Conservation (phyloP, 2,113 vertebrate species). For the Amblyornis subalaris region DNA sequence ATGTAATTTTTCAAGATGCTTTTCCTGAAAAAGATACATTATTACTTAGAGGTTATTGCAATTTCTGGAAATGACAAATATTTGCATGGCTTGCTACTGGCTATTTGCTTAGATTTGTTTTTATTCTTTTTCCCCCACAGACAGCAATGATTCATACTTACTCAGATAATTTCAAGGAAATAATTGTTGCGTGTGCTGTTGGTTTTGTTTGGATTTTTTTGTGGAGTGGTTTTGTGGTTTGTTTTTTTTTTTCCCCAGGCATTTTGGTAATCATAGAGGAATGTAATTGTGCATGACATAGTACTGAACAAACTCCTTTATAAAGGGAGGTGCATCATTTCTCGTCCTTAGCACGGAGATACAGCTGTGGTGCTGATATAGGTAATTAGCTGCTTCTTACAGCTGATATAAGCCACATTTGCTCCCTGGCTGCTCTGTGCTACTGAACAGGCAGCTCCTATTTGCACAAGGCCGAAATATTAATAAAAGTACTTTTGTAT, state of each 20-base stretch:
- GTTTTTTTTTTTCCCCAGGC: accelerated
- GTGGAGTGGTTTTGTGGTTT: neutral
- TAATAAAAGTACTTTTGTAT: neutral
- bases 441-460: neutral
- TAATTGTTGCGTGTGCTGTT: neutral
- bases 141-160: neutral
- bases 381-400: neutral
- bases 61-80: neutral
- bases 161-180: neutral
- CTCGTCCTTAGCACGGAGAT: neutral
- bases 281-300: neutral
- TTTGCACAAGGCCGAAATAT: neutral
- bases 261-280: neutral
- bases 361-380: neutral
- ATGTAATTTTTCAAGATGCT: neutral
- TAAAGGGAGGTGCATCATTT: neutral
- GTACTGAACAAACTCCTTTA: neutral
- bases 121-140: neutral
- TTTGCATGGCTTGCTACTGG: neutral
- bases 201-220: neutral
- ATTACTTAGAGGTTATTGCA: neutral
- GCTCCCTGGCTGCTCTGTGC: neutral
- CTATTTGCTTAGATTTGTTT: neutral
- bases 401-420: neutral
- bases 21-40: neutral